phyloP scores from a whole-genome alignment of 1,140 invertebrate genomes.

The Helicoverpa zea region DNA sequence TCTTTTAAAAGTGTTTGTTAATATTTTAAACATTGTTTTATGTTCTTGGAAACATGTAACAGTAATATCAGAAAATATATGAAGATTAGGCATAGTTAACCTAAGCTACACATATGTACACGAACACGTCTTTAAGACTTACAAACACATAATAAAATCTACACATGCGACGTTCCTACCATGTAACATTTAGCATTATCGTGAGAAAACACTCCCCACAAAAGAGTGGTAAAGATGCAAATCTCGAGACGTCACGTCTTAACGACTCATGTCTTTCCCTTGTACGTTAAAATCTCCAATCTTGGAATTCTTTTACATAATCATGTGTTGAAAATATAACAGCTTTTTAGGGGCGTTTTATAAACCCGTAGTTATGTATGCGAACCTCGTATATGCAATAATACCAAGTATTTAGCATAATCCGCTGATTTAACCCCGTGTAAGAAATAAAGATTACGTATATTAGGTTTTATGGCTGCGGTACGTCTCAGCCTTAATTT shows the following conservation, averaged over 20 bases:
- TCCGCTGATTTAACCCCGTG: conserved; percentile 70
- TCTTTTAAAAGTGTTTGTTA: conserved; percentile 1
- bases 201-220: conserved; percentile 62
- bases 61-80: neutral
- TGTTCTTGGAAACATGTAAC: no score
- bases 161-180: neutral
- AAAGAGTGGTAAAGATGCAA: conserved; percentile 73
- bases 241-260: conserved; percentile 74
- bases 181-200: conserved; percentile 56
- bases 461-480: conserved; percentile 46
- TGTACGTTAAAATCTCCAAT: conserved; percentile 65
- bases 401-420: conserved; percentile 82
- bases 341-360: conserved; percentile 80
- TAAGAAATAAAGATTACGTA: conserved; percentile 54
- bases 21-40: neutral
- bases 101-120: no score
- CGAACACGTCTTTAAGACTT: neutral
- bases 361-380: conserved; percentile 75
- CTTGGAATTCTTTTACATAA: conserved; percentile 85
- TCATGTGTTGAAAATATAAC: conserved; percentile 86
- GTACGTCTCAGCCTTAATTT: conserved; percentile 40
- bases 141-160: neutral
- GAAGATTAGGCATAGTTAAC: no score
- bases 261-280: conserved; percentile 77
- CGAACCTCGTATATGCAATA: conserved; percentile 67